Evolutionary conservation across 2,888 invertebrate species (phyloP), one percentile per base, ranked within the genome.

Genomic region (Congeria kusceri): DNA sequence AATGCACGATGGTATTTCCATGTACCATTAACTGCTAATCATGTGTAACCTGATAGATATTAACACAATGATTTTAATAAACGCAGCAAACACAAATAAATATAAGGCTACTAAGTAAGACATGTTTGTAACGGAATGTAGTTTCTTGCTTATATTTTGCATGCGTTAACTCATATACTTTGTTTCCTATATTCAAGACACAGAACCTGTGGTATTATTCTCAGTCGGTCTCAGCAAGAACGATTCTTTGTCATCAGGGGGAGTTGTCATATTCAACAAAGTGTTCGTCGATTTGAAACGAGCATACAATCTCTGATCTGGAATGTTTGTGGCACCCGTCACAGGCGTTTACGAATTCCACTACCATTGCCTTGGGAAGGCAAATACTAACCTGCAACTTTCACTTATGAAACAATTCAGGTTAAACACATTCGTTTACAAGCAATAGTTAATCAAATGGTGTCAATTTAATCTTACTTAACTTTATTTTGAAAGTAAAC

Each of bases 321-420:
- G 85, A 25, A 66, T 61, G 59, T 85, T 83, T 57, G 77, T 71
- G 9, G 85, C 76, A 0, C 75, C 77, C 20, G 47, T 73, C 9
- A 46, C 63, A 39, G 83, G 85, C 0, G 11, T 77, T 7, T 85
- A 85, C 23, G 83, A 81, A 15, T 85, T 85, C 47, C 77, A 74
- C 53, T 83, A 69, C 57, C 83, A 85, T 46, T 83, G 80, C 9
- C 59, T 83, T 15, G 83, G 81, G 1, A 66, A 75, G n/a, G 56
- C 70, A n/a, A 53, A 64, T 32, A 32, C 65, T 7, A 25, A 59
- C 28, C 62, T 85, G 3, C 81, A 80, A 76, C 67, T 83, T 0
- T 79, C 83, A 11, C 61, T 85, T 0, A 77, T 75, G 47, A 73
- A 77, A 29, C 81, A 83, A 47, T 77, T 73, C 27, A 64, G 25